Evolutionary conservation across 1,140 invertebrate genomes (phyloP).

Genomic region (Sipha flava): DNA sequence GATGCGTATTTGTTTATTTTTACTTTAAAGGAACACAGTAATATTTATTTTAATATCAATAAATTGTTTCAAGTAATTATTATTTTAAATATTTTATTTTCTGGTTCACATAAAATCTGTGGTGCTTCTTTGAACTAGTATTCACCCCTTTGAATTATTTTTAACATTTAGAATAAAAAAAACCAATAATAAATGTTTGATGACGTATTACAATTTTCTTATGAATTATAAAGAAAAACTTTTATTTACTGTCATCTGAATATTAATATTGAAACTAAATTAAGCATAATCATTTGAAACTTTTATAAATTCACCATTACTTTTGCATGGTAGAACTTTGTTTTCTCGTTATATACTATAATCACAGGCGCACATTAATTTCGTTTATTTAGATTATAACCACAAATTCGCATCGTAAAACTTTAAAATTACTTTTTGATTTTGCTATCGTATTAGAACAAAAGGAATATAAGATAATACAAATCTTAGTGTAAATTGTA

Average conservation of each 20-base stretch:
- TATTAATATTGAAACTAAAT: background rate
- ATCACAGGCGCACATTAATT: background rate
- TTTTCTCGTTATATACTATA: background rate
- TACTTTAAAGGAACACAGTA: no score
- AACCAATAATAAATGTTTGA: background rate
- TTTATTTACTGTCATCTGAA: background rate
- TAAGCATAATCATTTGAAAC: background rate
- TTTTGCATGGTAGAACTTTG: background rate
- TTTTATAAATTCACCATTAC: background rate
- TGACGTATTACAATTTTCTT: background rate
- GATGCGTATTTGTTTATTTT: no score
- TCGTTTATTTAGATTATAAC: background rate
- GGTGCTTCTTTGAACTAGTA: no score
- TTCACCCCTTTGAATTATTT: background rate
- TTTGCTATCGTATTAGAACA: background rate
- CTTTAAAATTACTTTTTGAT: background rate
- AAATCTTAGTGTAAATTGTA: no score
- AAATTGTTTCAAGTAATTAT: no score
- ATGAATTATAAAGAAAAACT: background rate
- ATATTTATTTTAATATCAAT: no score
- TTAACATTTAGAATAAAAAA: background rate
- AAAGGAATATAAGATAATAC: background rate
- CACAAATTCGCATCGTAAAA: background rate
- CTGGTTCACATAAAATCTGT: no score
- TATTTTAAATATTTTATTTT: no score